Conservation (phyloP, 2,113 vertebrate species). For the Acanthisitta chloris region DNA sequence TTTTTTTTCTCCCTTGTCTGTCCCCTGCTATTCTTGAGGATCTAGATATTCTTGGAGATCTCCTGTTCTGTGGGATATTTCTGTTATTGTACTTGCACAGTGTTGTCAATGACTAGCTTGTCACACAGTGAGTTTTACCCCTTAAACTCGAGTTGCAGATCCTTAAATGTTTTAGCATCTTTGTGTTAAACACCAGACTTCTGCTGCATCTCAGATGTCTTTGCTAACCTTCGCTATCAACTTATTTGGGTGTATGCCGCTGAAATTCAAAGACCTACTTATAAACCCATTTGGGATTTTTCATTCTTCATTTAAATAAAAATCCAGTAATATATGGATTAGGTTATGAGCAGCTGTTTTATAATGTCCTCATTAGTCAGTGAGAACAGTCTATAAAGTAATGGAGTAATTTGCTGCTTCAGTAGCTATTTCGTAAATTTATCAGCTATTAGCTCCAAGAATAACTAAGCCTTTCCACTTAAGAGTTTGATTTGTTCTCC, state of each 20-base stretch:
- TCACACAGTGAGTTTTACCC: neutral
- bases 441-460: conserved; percentile 15
- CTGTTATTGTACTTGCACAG: neutral
- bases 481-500: neutral
- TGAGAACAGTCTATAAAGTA: neutral
- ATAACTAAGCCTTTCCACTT: neutral
- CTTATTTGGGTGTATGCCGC: neutral
- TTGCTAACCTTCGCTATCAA: neutral
- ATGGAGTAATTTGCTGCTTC: neutral
- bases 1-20: neutral
- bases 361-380: neutral
- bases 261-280: neutral
- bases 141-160: neutral
- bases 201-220: neutral
- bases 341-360: neutral
- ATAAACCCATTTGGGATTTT: neutral
- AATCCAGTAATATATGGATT: neutral
- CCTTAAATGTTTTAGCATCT: neutral
- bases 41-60: no score
- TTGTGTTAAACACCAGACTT: neutral
- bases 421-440: conserved; percentile 21
- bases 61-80: no score
- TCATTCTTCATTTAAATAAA: neutral
- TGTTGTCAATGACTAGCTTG: neutral
- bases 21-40: neutral